Percentiles rank a stretch among this genome's conserved stretches.
Evolutionary conservation across 2,113 vertebrate species (phyloP).

Genomic region (Sphyrna mokarran): DNA sequence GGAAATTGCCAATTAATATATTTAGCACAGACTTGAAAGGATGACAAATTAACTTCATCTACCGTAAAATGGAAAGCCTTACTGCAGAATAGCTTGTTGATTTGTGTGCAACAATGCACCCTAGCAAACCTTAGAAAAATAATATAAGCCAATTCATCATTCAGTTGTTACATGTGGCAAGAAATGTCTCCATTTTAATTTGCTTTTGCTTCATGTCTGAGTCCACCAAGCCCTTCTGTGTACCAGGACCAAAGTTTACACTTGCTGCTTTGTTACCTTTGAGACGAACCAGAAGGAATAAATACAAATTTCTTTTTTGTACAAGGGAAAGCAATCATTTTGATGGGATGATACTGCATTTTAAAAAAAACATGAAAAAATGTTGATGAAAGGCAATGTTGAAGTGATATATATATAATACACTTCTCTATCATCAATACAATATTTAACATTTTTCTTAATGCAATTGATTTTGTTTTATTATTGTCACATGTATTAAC

Average conservation of each 20-base stretch:
- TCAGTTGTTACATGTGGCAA: background rate
- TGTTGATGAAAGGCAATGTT: background rate
- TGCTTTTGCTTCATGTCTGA: background rate
- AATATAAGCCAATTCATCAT: background rate
- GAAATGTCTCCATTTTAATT: background rate
- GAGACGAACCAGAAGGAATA: background rate
- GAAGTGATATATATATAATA: background rate
- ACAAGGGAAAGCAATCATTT: background rate
- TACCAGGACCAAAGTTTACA: background rate
- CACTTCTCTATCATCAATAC: background rate
- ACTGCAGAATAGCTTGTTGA: background rate
- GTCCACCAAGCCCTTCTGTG: background rate
- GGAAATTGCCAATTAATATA: background rate
- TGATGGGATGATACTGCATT: background rate
- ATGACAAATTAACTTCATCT: conserved; percentile 20
- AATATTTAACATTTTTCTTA: background rate
- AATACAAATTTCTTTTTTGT: background rate
- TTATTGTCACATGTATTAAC: too few species aligned
- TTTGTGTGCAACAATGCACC: background rate
- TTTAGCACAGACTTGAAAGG: background rate
- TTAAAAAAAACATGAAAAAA: background rate
- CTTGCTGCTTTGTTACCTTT: background rate
- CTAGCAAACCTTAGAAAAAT: background rate
- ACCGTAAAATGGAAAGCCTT: conserved; percentile 3
- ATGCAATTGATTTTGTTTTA: background rate